Conservation (phyloP, 1,140 invertebrate genomes). For the Brachionus paranguensis region DNA sequence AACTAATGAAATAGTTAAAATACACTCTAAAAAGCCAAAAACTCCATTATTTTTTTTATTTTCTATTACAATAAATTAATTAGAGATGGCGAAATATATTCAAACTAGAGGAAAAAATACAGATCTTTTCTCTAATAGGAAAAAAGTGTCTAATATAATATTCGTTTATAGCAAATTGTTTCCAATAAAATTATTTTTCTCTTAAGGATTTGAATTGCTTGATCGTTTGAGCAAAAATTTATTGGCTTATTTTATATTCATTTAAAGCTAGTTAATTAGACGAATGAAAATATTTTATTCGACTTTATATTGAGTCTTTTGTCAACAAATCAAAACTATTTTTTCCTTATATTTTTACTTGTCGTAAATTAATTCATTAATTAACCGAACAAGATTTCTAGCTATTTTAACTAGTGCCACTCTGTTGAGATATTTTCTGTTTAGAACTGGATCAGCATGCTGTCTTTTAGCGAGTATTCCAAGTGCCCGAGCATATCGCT, state of each 20-base stretch:
- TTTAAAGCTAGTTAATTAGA: neutral
- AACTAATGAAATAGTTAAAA: neutral
- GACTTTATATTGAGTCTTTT: neutral
- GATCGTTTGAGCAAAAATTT: conserved; percentile 8
- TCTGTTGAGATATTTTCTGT: neutral
- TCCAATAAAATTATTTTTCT: conserved; percentile 19
- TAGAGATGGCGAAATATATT: neutral
- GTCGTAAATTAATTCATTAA: neutral
- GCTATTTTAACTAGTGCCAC: neutral
- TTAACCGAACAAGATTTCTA: neutral
- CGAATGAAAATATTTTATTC: neutral
- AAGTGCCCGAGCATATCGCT: neutral
- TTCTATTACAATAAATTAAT: conserved; percentile 28
- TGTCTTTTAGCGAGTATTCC: neutral
- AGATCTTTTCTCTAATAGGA: neutral
- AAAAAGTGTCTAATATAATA: conserved; percentile 27
- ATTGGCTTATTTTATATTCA: neutral
- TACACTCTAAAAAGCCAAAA: neutral
- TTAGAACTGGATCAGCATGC: neutral
- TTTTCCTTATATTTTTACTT: neutral
- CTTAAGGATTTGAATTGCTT: neutral
- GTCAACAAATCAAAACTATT: neutral
- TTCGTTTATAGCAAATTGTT: conserved; percentile 25
- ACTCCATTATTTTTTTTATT: neutral
- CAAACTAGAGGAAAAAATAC: neutral